Base-by-base conservation (phyloP, 2,888 invertebrate species). In the Drosophila crucigera region DNA sequence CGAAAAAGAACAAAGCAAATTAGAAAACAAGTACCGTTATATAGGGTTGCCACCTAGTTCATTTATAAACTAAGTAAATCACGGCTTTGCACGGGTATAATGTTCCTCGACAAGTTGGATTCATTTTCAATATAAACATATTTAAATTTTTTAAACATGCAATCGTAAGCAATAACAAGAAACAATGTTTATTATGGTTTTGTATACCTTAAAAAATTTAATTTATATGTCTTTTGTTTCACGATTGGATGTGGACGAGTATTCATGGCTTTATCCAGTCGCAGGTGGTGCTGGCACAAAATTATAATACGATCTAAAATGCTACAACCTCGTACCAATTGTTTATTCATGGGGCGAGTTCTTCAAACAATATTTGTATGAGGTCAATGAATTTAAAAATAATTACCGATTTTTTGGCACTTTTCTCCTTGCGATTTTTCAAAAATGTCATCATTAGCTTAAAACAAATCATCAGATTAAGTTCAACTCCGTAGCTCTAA, bases 11-110 rank as follows among this genome's bases (percentile, higher is more conserved):
- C 61, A 67, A 60, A 59, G 35, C 52, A 73, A 73, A 69, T 33
- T 53, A 35, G 31, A 79, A 81, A 81, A n/a, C 22, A 43, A 68
- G 60, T 52, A 53, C 82, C 82, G 80, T 80, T 80, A 80, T 71
- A 31, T 25, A 68, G 82, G 43, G 82, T 66, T 80, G 68, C 68
- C 79, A 82, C 55, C 25, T 6, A 33, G 22, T 43, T 80, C 3
- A 43, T n/a, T 28, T 62, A 54, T n/a, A n/a, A 9, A 2, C 39
- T 50, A 28, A 14, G 28, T 35, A n/a, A 22, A 22, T 22, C 11
- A 6, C 14, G 14, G 22, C 43, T 43, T 43, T 6, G 43, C 3
- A 22, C 14, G 43, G 1, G 14, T 1, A 7, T 43, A 22, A n/a
- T 43, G 1, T 22, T 14, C 5, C 10, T 14, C 6, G 3, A 3